phyloP scores from a whole-genome alignment of 2,888 invertebrate genomes.

The Drosophila vallismaia region DNA sequence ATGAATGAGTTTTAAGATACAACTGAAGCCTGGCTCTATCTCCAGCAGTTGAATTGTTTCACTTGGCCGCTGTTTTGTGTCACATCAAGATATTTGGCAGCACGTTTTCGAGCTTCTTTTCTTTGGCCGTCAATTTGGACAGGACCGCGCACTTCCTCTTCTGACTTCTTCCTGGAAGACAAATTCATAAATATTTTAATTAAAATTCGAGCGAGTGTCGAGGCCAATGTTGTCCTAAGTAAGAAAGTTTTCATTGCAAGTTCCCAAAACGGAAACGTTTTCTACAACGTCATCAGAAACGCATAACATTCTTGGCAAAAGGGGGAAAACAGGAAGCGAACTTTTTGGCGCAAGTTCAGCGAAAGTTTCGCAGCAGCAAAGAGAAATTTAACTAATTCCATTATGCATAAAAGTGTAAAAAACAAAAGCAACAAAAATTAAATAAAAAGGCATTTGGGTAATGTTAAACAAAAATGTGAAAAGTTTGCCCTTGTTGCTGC shows the following conservation, averaged over 20 bases:
- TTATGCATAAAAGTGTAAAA: conserved; percentile 64
- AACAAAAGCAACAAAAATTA: conserved; percentile 11
- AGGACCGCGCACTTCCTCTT: neutral
- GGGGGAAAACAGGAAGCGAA: conserved; percentile 46
- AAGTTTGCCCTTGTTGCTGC: conserved; percentile 68
- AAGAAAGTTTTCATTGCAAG: conserved; percentile 67
- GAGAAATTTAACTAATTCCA: conserved; percentile 76
- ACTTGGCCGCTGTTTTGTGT: conserved; percentile 16
- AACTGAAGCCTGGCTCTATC: conserved; percentile 23
- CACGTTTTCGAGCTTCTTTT: conserved; percentile 22
- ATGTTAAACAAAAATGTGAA: conserved; percentile 75
- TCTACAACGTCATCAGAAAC: conserved; percentile 73
- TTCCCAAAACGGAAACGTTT: conserved; percentile 36
- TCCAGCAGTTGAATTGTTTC: conserved; percentile 17
- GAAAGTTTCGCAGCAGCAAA: conserved; percentile 60
- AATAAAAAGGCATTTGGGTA: conserved; percentile 51
- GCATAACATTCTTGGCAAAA: conserved; percentile 64
- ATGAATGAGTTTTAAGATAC: conserved; percentile 24
- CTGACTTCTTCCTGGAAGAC: conserved; percentile 38
- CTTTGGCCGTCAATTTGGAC: conserved; percentile 19
- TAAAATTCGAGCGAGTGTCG: conserved; percentile 69
- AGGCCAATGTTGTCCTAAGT: conserved; percentile 67
- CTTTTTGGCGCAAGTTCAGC: conserved; percentile 63
- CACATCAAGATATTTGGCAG: conserved; percentile 27
- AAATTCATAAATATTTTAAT: conserved; percentile 77